Evolutionary conservation across 2,888 invertebrate species (phyloP), one percentile per base, ranked within the genome.

Genomic region (Xylophagus ater): DNA sequence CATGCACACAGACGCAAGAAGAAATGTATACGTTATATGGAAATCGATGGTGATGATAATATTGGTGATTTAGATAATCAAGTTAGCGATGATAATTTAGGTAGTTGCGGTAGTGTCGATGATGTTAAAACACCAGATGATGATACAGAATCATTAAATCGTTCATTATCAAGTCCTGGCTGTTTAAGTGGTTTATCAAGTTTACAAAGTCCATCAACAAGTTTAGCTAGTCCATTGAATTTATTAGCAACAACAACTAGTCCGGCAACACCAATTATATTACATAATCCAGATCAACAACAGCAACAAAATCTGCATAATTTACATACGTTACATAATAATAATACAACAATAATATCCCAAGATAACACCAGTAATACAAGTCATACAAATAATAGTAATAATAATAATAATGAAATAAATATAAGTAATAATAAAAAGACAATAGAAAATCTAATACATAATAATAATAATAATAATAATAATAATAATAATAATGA

Each of bases 1-100:
- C n/a, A n/a, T n/a, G n/a, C n/a, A n/a, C 12, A 43, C 35, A 92
- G 90, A 74, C 88, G 92, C 74, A 92, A 92, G 78, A 92, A 92
- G 71, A 92, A 92, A 71, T 92, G 92, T 74, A 86, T 92, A 60
- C 84, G 92, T 53, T 92, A 92, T 72, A 83, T 89, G 82, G 90
- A 89, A 72, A 80, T 83, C 53, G 70, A 76, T 68, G 69, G 78
- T 67, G 65, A 77, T 48, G 79, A 76, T 55, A 72, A 71, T 48
- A 73, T 72, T 51, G 70, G 69, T 49, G 72, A 72, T 45, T 8
- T 46, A 17, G 47, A 49, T 34, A 43, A 45, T 43, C 73, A 73
- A 53, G 76, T 75, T 56, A 76, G 75, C 46, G 80, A 81, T 60
- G 81, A 80, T 54, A 80, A 82, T 56, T 65, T 83, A 51, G 84